Conservation (phyloP, 2,888 invertebrate species). For the Diaprepes abbreviatus region DNA sequence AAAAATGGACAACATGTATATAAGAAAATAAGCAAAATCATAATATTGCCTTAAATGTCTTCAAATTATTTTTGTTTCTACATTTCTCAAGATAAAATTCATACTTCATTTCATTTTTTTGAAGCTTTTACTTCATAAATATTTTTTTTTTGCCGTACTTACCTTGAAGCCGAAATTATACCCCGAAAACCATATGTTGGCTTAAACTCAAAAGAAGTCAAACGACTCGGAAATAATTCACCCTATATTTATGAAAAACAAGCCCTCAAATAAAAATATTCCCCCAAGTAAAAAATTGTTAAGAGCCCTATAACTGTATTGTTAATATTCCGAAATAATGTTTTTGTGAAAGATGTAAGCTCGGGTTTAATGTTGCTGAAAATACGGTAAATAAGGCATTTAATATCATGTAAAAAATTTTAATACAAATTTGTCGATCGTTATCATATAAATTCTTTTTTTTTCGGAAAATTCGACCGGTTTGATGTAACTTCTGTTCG, state of each 20-base stretch:
- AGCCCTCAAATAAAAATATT: slow-evolving; percentile 19
- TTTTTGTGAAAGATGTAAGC: slow-evolving; percentile 5
- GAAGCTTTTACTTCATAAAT: too few relatives aligned
- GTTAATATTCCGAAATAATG: slow-evolving; percentile 22
- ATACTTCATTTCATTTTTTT: too few relatives aligned
- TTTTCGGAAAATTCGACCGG: too few relatives aligned
- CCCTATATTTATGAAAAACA: slow-evolving; percentile 22
- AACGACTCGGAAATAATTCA: slow-evolving; percentile 14
- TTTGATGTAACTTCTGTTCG: too few relatives aligned
- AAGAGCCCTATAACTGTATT: slow-evolving; percentile 10
- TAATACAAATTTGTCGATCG: too few relatives aligned
- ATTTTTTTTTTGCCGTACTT: not conserved
- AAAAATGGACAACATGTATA: too few relatives aligned
- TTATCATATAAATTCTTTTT: too few relatives aligned
- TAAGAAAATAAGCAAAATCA: too few relatives aligned
- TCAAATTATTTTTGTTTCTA: too few relatives aligned
- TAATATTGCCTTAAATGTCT: too few relatives aligned
- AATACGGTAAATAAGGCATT: slow-evolving; percentile 7
- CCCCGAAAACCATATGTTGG: slow-evolving; percentile 11
- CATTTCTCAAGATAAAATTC: too few relatives aligned
- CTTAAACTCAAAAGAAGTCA: slow-evolving; percentile 10
- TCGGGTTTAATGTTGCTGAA: slow-evolving; percentile 6
- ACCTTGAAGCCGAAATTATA: slow-evolving; percentile 7
- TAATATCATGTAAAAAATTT: too few relatives aligned
- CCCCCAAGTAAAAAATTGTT: slow-evolving; percentile 12